Evolutionary conservation across 2,888 invertebrate genomes (phyloP), one percentile per base, ranked within the genome.

Genomic region (Odontocerum albicorne): DNA sequence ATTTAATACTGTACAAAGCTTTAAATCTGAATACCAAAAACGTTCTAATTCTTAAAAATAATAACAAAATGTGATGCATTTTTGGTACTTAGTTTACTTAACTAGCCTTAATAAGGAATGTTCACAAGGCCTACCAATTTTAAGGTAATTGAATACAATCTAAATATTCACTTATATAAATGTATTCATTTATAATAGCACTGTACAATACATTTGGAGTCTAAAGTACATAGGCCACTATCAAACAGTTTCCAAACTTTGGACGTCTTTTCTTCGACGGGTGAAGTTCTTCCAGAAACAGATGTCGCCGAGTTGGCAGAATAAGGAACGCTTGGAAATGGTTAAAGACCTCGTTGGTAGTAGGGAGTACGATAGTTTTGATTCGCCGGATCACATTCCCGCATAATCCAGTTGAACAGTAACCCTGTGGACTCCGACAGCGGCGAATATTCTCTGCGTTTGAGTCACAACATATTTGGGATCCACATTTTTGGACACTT

Each of bases 391-490:
- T 83, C 81, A 88, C 82, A 85, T 85, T 32, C 88, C 84, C 63
- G 92, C 89, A 72, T 91, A 93, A 74, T 97, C 97, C 63, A 97
- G 80, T 72, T 97, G 97, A 57, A 97, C 90, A 64, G 92, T 92
- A 22, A 97, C 76, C 69, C 96, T 93, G 70, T 89, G 86, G 2
- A 97, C 91, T 32, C 96, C 96, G 39, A 88, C 88, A 58, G 93
- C 89, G 60, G 92, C 87, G 73, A 98, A 97, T 68, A 98, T 96
- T 82, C 92, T 89, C 64, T 95, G 92, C 17, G 96, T 89, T 67
- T 95, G 94, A 60, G 91, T 91, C 17, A 93, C 86, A 40, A 97
- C 90, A 71, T 96, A 96, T 67, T 92, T 87, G 1, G 93, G 87
- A 73, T 97, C 97, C 7, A 95, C 93, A 65, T 90, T 90, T 66